phyloP scores from a whole-genome alignment of 1,140 invertebrate species.

The Hetaerina americana region DNA sequence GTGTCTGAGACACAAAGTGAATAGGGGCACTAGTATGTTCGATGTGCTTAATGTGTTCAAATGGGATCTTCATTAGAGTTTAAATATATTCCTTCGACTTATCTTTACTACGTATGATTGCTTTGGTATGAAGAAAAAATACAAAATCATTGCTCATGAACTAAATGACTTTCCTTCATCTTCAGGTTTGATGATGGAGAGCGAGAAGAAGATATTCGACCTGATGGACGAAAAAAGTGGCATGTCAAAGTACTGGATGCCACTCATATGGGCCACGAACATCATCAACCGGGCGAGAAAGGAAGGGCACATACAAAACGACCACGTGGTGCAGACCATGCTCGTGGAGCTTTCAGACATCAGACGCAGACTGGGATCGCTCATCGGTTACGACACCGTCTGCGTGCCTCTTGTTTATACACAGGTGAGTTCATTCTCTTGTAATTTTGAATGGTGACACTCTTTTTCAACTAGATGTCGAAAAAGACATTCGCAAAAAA shows the following conservation, averaged over 20 bases:
- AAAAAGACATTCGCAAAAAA: too few relatives aligned
- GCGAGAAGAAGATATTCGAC: conserved; percentile 78
- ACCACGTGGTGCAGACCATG: conserved; percentile 77
- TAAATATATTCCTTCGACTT: too few relatives aligned
- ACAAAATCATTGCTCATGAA: too few relatives aligned
- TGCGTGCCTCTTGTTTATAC: conserved; percentile 96
- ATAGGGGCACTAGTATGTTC: too few relatives aligned
- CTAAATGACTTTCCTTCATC: too few relatives aligned
- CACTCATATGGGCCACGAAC: conserved; percentile 79
- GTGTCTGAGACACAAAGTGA: too few relatives aligned
- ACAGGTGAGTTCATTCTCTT: conserved; percentile 65
- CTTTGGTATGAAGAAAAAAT: too few relatives aligned
- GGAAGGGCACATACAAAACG: conserved; percentile 64
- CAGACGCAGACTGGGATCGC: conserved; percentile 56
- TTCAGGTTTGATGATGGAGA: conserved; percentile 77
- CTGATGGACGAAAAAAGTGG: conserved; percentile 66
- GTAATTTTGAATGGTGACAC: too few relatives aligned
- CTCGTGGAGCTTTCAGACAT: conserved; percentile 72
- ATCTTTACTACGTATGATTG: too few relatives aligned
- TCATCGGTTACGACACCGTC: conserved; percentile 91
- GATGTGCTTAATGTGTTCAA: too few relatives aligned
- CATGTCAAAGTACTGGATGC: conserved; percentile 90
- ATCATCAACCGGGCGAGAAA: conserved; percentile 74
- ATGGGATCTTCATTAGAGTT: too few relatives aligned
- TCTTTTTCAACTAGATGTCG: too few relatives aligned